Evolutionary conservation across 1,140 invertebrate genomes (phyloP).

Genomic region (Drosophila mauritiana): DNA sequence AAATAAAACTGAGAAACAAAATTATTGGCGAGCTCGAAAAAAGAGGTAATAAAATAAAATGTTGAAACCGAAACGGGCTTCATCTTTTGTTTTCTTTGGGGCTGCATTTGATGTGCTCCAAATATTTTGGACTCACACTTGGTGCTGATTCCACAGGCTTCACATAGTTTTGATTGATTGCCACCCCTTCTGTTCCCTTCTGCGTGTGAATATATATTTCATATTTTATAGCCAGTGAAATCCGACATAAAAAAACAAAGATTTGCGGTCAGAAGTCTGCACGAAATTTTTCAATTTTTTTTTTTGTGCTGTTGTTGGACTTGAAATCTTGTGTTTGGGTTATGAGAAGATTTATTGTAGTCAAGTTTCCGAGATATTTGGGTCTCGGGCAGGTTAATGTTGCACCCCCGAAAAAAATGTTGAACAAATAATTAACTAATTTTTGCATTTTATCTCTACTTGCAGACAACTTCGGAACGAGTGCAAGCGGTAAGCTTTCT

Average conservation of each 20-base stretch:
- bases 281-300: conserved; percentile 69
- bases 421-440: conserved; percentile 46
- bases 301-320: conserved; percentile 20
- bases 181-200: conserved; percentile 32
- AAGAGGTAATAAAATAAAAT: conserved; percentile 26
- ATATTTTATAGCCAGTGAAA: conserved; percentile 67
- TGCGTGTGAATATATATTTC: conserved; percentile 80
- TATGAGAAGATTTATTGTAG: conserved; percentile 69
- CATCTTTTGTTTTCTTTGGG: conserved; percentile 42
- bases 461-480: conserved; percentile 84
- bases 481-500: conserved; percentile 82
- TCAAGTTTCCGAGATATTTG: conserved; percentile 57
- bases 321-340: conserved; percentile 31
- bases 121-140: conserved; percentile 78
- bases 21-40: conserved; percentile 27
- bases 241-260: conserved; percentile 38
- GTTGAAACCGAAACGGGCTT: conserved; percentile 17
- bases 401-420: neutral
- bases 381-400: conserved; percentile 25
- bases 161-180: conserved; percentile 77
- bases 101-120: conserved; percentile 77
- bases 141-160: conserved; percentile 57
- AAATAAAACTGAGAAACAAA: conserved; percentile 37
- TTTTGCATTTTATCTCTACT: conserved; percentile 43
- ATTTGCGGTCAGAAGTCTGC: conserved; percentile 73